These are phyloP conservation scores for Mimas tiliae DNA, from an alignment of 2,888 invertebrate genomes.

Conservation along the genomic window DNA sequence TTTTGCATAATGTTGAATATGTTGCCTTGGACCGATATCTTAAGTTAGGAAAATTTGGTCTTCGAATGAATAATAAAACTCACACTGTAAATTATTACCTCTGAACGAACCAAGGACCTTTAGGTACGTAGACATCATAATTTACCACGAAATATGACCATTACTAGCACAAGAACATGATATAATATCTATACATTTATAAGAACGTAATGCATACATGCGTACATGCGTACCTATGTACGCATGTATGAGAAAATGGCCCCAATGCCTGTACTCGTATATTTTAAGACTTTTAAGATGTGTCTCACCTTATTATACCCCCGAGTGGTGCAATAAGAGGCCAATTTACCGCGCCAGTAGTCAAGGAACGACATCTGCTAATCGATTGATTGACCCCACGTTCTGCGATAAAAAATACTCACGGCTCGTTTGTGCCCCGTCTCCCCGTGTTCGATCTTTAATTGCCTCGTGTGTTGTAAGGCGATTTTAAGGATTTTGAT, in stretches of 20 bases:
- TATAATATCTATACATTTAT: no score
- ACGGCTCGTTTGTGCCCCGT: slow-evolving; percentile 56
- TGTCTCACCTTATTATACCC: slow-evolving; percentile 57
- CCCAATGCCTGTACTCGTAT: slow-evolving; percentile 20
- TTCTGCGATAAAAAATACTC: slow-evolving; percentile 70
- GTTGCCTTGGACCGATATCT: no score
- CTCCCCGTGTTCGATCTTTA: slow-evolving; percentile 53
- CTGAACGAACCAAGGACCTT: no score
- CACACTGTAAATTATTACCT: no score
- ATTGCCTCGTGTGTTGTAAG: slow-evolving; percentile 46
- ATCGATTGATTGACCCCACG: slow-evolving; percentile 82
- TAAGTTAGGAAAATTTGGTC: no score
- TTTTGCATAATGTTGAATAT: no score
- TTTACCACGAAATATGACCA: no score
- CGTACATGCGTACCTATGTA: not conserved
- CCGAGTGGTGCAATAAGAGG: slow-evolving; percentile 60
- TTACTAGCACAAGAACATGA: no score
- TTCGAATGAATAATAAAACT: no score
- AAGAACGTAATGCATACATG: no score
- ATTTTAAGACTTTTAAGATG: slow-evolving; percentile 14
- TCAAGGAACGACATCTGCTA: slow-evolving; percentile 80
- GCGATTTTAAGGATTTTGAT: slow-evolving; percentile 22
- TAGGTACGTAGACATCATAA: no score
- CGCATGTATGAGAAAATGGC: not conserved
- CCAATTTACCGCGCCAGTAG: slow-evolving; percentile 81